Percentiles rank a stretch among this genome's conserved stretches.
phyloP scores from a whole-genome alignment of 1,140 invertebrate species.

The Spodoptera litura region DNA sequence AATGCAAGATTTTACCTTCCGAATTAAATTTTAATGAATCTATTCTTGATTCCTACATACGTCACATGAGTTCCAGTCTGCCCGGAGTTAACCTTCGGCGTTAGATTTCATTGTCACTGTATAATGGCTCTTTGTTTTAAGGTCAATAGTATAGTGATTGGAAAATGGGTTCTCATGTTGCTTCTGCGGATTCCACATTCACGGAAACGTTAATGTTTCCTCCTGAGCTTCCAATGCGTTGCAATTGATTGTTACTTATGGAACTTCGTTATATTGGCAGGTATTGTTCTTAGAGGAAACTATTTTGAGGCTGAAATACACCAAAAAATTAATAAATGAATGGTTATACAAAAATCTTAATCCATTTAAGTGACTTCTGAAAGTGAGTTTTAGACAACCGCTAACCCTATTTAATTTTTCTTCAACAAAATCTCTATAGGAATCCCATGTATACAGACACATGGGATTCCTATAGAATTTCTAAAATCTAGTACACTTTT shows the following conservation, averaged over 20 bases:
- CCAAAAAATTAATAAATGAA: too few species aligned
- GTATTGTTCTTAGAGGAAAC: too few species aligned
- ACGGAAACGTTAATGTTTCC: conserved; percentile 61
- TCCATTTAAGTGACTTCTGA: too few species aligned
- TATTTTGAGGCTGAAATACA: too few species aligned
- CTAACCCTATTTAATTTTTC: too few species aligned
- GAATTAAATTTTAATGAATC: background rate
- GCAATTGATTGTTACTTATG: background rate
- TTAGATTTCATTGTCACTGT: conserved; percentile 59
- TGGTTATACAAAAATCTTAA: too few species aligned
- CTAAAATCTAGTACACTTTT: too few species aligned
- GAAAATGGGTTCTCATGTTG: conserved; percentile 64
- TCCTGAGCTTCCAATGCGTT: conserved; percentile 18
- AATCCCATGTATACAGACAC: too few species aligned
- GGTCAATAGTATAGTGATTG: conserved; percentile 63
- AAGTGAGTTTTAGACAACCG: too few species aligned
- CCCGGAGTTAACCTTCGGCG: conserved; percentile 52
- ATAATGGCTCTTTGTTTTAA: conserved; percentile 76
- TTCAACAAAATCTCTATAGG: too few species aligned
- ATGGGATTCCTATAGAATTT: too few species aligned
- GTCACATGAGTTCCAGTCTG: conserved; percentile 21
- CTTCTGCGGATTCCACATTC: conserved; percentile 67
- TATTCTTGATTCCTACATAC: background rate
- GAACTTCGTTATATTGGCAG: background rate
- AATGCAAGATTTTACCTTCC: background rate